phyloP scores from a whole-genome alignment of 2,113 vertebrate genomes.

The Plectropomus leopardus region DNA sequence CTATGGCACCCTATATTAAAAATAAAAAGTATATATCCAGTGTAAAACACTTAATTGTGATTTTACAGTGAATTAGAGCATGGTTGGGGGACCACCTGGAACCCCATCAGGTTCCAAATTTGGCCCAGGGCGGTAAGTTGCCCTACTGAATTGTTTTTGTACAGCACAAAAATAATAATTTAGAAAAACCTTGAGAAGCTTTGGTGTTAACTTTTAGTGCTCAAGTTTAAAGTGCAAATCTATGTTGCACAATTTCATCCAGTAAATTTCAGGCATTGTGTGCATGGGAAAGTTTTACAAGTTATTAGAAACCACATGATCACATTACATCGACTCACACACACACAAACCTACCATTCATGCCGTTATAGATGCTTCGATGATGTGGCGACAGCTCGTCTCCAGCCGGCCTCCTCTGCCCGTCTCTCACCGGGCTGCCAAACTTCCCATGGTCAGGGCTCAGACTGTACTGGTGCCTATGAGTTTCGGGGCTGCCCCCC shows the following conservation, averaged over 20 bases:
- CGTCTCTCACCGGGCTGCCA: conserved; percentile 88
- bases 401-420: conserved; percentile 89
- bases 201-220: conserved; percentile 2
- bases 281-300: not conserved
- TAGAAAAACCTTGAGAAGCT: not conserved
- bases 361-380: conserved; percentile 91
- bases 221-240: not conserved
- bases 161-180: no score
- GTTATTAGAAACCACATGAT: not conserved
- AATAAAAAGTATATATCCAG: no score
- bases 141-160: no score
- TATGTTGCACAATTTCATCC: not conserved
- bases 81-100: no score
- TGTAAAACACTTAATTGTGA: no score
- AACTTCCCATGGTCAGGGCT: conserved; percentile 90
- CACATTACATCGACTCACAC: not conserved
- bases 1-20: no score
- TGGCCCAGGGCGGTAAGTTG: no score
- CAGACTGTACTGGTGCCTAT: conserved; percentile 92
- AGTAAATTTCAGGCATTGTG: not conserved
- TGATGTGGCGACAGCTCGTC: conserved; percentile 92
- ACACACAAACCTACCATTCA: conserved; percentile 88
- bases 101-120: no score
- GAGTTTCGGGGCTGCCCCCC: conserved; percentile 91
- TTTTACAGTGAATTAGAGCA: no score